Conservation (phyloP, 2,797 vertebrate genomes). For the Cryptoblepharus egeriae region DNA sequence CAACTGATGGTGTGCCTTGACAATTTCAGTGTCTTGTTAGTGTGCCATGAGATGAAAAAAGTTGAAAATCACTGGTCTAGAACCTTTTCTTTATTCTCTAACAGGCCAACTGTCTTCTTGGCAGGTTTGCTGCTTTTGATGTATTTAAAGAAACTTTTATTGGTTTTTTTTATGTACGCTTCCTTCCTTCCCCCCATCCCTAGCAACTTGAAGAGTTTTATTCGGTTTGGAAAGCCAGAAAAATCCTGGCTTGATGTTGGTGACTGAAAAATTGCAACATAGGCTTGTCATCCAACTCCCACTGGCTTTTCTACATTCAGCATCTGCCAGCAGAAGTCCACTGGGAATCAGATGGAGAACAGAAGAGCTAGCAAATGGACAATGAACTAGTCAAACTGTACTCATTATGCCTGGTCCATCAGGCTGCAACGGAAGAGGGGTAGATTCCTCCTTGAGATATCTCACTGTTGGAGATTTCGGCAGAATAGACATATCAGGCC, state of each 20-base stretch:
- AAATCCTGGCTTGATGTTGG: not conserved
- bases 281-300: not conserved
- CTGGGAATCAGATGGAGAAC: not conserved
- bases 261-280: not conserved
- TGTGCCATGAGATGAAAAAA: too few relatives aligned
- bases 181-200: too few relatives aligned
- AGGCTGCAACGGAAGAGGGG: not conserved
- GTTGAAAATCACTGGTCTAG: too few relatives aligned
- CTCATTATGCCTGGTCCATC: not conserved
- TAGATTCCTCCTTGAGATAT: not conserved
- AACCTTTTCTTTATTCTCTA: too few relatives aligned
- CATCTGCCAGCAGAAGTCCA: not conserved
- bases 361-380: not conserved
- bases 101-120: too few relatives aligned
- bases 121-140: too few relatives aligned
- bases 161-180: too few relatives aligned
- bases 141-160: too few relatives aligned
- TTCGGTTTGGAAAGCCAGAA: slow-evolving; percentile 9
- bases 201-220: slow-evolving; percentile 3
- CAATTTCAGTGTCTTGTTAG: too few relatives aligned
- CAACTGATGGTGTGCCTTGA: too few relatives aligned
- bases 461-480: not conserved
- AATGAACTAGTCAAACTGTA: not conserved
- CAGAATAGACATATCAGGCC: not conserved
- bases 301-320: not conserved